A percentile compares a stretch with the other conserved stretches of the same genome.
phyloP scores from a whole-genome alignment of 2,797 vertebrate species.

The Pagetopsis macropterus region DNA sequence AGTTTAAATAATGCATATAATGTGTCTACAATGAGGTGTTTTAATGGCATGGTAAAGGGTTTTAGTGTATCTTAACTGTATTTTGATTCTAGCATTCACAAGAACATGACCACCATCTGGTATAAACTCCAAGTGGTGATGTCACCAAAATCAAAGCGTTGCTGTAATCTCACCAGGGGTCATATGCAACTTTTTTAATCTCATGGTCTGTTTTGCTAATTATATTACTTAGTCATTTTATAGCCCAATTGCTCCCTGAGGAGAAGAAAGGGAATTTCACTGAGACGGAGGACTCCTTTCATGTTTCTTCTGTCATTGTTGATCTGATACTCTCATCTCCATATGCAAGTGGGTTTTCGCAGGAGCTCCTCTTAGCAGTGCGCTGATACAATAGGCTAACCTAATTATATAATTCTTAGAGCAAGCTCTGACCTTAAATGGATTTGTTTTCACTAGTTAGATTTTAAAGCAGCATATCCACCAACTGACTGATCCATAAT shows the following conservation, averaged over 20 bases:
- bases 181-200: constrained; percentile 56
- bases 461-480: constrained; percentile 23
- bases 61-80: neutral
- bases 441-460: constrained; percentile 21
- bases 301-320: constrained; percentile 44
- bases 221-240: constrained; percentile 61
- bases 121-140: constrained; percentile 24
- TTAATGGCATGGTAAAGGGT: neutral
- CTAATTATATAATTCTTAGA: constrained; percentile 44
- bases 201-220: constrained; percentile 52
- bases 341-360: constrained; percentile 28
- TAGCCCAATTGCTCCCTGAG: constrained; percentile 56
- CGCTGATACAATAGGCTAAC: constrained; percentile 43
- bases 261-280: constrained; percentile 46
- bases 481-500: neutral
- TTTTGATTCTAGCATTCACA: constrained; percentile 4
- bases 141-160: constrained; percentile 34
- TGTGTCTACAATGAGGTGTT: neutral
- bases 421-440: constrained; percentile 45
- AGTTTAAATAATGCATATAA: neutral
- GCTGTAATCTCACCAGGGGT: constrained; percentile 58
- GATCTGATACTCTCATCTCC: constrained; percentile 39
- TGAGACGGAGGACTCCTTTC: constrained; percentile 41
- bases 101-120: neutral
- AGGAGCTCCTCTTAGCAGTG: constrained; percentile 20